Conservation (phyloP, 2,113 vertebrate genomes). For the Notothenia coriiceps region DNA sequence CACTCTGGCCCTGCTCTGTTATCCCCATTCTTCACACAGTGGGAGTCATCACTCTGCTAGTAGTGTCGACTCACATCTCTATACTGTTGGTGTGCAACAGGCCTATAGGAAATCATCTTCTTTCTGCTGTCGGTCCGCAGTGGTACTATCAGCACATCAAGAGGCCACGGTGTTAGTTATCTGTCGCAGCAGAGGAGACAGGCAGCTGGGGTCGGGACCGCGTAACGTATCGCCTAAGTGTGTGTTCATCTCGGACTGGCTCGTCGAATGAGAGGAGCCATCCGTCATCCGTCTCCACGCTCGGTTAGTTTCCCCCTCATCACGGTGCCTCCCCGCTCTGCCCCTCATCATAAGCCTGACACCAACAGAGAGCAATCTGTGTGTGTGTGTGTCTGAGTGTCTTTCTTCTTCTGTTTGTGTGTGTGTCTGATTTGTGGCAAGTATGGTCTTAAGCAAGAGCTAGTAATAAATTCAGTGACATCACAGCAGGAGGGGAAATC, state of each 20-base stretch:
- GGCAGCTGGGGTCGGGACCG: slow-evolving; percentile 45
- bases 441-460: slow-evolving; percentile 62
- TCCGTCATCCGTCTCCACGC: slow-evolving; percentile 66
- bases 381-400: slow-evolving; percentile 18
- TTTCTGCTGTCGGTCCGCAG: slow-evolving; percentile 33
- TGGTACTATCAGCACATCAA: slow-evolving; percentile 45
- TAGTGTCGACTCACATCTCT: slow-evolving; percentile 56
- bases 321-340: slow-evolving; percentile 48
- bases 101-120: slow-evolving; percentile 37
- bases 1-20: slow-evolving; percentile 60
- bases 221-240: slow-evolving; percentile 36
- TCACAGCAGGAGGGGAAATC: slow-evolving; percentile 75
- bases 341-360: slow-evolving; percentile 64
- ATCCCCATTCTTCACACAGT: slow-evolving; percentile 61
- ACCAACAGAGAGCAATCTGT: slow-evolving; percentile 41
- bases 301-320: slow-evolving; percentile 69
- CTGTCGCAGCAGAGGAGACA: slow-evolving; percentile 50
- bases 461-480: slow-evolving; percentile 76
- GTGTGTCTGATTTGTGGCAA: slow-evolving; percentile 64
- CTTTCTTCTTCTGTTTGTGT: slow-evolving; percentile 8
- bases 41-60: slow-evolving; percentile 55
- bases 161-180: slow-evolving; percentile 56
- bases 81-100: slow-evolving; percentile 30
- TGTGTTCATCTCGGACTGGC: slow-evolving; percentile 62
- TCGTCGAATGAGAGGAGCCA: slow-evolving; percentile 61